These are phyloP conservation scores for Psittacula echo DNA, from an alignment of 2,797 vertebrate genomes.

Conservation along the genomic window DNA sequence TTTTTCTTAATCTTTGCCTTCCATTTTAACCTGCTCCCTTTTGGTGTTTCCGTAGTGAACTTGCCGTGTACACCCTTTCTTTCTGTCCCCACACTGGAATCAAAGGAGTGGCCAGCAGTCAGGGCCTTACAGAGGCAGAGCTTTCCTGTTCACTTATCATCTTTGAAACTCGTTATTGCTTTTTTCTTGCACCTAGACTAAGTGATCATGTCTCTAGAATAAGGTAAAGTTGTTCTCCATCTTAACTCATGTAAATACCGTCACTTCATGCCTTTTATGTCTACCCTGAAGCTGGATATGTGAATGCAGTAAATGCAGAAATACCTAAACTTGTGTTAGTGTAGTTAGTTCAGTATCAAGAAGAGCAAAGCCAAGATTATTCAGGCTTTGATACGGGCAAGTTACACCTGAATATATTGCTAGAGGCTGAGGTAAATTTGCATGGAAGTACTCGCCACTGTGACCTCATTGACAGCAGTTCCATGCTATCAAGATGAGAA, in stretches of 20 bases:
- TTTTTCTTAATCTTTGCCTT: rapidly evolving
- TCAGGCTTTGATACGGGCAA: neutral
- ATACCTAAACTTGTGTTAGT: neutral
- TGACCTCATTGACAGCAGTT: neutral
- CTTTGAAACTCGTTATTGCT: neutral
- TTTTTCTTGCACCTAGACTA: neutral
- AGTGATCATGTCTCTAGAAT: rapidly evolving
- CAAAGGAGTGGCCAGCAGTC: neutral
- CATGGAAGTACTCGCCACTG: neutral
- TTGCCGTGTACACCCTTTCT: too few species aligned
- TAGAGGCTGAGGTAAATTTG: neutral
- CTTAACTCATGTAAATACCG: neutral
- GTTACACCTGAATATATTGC: neutral
- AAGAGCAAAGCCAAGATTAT: neutral
- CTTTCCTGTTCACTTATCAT: neutral
- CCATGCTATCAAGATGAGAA: neutral
- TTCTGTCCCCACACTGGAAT: neutral
- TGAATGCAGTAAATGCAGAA: neutral
- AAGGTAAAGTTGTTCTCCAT: neutral
- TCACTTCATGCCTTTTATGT: neutral
- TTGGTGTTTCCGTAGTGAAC: rapidly evolving
- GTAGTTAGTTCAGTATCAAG: neutral
- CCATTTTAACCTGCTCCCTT: neutral
- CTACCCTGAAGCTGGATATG: neutral
- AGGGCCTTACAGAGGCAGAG: neutral